phyloP scores from a whole-genome alignment of 2,888 invertebrate genomes.

The Drosophila peninsularis region DNA sequence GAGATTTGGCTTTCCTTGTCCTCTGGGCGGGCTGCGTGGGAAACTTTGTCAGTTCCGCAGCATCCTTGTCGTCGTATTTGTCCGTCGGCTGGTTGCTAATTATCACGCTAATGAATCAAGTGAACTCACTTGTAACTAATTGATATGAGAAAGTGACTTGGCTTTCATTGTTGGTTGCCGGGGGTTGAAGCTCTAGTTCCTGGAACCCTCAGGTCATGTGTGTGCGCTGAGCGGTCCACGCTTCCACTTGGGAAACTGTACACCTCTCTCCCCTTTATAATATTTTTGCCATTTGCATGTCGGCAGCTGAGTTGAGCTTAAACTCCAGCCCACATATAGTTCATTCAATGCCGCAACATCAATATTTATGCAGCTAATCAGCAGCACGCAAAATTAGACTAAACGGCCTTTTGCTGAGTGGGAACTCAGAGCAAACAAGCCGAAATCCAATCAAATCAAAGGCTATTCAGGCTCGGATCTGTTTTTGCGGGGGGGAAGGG shows the following conservation, averaged over 20 bases:
- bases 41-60: constrained; percentile 54
- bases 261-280: neutral
- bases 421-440: constrained; percentile 34
- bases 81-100: constrained; percentile 62
- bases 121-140: constrained; percentile 78
- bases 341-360: constrained; percentile 30
- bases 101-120: constrained; percentile 81
- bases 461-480: constrained; percentile 24
- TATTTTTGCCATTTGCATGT: constrained; percentile 58
- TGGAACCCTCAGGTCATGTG: constrained; percentile 29
- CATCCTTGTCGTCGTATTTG: constrained; percentile 23
- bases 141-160: constrained; percentile 76
- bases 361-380: constrained; percentile 62
- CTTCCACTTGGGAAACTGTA: neutral
- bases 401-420: constrained; percentile 14
- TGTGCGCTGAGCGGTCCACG: constrained; percentile 12
- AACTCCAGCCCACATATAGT: neutral
- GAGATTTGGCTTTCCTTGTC: constrained; percentile 31
- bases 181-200: constrained; percentile 48
- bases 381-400: constrained; percentile 47
- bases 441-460: constrained; percentile 61
- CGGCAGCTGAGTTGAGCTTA: constrained; percentile 14
- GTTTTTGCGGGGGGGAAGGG: neutral
- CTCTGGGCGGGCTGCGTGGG: constrained; percentile 53
- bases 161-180: constrained; percentile 47